Conservation (phyloP, 2,888 invertebrate genomes). For the Lottia gigantea region DNA sequence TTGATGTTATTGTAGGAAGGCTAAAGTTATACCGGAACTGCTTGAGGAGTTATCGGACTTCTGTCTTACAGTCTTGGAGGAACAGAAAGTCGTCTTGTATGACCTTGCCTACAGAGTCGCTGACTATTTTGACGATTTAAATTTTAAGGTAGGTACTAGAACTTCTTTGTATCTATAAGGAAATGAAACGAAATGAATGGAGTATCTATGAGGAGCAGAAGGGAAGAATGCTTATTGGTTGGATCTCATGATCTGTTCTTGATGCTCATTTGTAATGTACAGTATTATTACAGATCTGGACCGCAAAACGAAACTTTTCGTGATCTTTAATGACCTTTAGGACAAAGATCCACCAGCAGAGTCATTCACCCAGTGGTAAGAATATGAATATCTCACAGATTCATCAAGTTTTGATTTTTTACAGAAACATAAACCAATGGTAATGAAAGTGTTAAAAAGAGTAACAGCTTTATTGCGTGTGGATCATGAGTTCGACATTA, state of each 20-base stretch:
- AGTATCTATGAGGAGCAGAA: no score
- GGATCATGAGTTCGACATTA: constrained; percentile 7
- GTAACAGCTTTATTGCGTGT: constrained; percentile 24
- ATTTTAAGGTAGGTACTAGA: neutral
- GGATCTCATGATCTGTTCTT: no score
- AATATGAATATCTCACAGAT: no score
- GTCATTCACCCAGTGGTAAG: no score
- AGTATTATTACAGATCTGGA: no score
- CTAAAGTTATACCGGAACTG: neutral
- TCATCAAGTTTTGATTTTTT: neutral
- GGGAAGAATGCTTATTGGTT: no score
- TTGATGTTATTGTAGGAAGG: neutral
- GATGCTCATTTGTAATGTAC: no score
- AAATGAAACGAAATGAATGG: no score
- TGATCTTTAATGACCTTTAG: no score
- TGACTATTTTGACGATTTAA: neutral
- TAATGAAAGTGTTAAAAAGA: constrained; percentile 24
- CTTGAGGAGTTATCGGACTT: neutral
- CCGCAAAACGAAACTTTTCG: no score
- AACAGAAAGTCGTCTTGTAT: neutral
- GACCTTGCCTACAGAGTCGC: neutral
- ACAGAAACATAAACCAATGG: constrained; percentile 32
- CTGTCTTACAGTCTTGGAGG: neutral
- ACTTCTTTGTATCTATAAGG: no score
- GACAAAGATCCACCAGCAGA: no score